Percentiles rank a stretch among this genome's conserved stretches.
These are phyloP conservation scores for Leptopilina myrica DNA, from an alignment of 2,888 invertebrate genomes.

Conservation along the genomic window DNA sequence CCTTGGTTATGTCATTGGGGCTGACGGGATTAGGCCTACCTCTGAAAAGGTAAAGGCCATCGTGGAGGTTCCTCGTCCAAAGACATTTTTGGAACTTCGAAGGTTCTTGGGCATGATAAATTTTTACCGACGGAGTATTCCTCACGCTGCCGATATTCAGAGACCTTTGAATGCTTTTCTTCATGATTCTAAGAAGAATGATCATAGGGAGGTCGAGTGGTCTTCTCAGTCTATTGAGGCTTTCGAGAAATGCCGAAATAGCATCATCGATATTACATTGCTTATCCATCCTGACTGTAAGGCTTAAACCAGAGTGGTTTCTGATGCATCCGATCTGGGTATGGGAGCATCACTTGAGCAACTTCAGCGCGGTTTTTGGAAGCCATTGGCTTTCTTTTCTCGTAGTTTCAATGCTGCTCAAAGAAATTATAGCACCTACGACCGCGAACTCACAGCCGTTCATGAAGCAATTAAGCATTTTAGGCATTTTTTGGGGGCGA, in stretches of 20 bases:
- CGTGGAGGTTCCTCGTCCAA: slow-evolving; percentile 29
- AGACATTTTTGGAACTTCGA: slow-evolving; percentile 42
- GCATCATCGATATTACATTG: background rate
- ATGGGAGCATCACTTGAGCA: slow-evolving; percentile 54
- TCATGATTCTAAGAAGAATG: background rate
- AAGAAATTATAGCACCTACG: slow-evolving; percentile 60
- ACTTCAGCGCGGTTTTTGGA: background rate
- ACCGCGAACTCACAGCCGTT: slow-evolving; percentile 60
- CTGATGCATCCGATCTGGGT: slow-evolving; percentile 52
- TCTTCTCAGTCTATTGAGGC: background rate
- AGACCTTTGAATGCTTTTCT: background rate
- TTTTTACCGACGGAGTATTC: slow-evolving; percentile 39
- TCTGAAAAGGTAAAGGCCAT: slow-evolving; percentile 49
- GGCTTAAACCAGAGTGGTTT: slow-evolving; percentile 6
- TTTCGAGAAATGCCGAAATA: background rate
- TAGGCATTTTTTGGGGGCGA: background rate
- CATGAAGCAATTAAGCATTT: slow-evolving; percentile 57
- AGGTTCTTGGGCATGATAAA: slow-evolving; percentile 33
- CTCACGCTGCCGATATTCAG: slow-evolving; percentile 45
- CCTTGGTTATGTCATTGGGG: no score
- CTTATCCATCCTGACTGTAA: background rate
- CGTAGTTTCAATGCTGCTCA: slow-evolving; percentile 50
- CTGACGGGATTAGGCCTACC: slow-evolving; percentile 43
- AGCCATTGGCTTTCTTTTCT: background rate
- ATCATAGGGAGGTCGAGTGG: background rate